A percentile compares a stretch with the other conserved stretches of the same genome.
Evolutionary conservation across 2,797 vertebrate genomes (phyloP).

Genomic region (Manis pentadactyla): DNA sequence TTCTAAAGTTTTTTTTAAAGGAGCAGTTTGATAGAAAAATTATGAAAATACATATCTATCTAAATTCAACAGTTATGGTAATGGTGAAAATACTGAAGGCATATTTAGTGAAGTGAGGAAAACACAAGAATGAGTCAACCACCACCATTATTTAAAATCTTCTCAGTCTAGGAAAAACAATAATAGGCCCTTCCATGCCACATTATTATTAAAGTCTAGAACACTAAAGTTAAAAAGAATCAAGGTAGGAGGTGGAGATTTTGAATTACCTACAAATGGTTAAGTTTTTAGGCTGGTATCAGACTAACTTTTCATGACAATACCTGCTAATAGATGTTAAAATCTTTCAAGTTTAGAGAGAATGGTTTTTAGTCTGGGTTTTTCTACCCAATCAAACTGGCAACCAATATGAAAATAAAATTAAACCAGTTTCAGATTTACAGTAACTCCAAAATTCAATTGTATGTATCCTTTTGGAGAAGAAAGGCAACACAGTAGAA

Average conservation of each 20-base stretch:
- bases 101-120: not conserved
- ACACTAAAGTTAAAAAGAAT: not conserved
- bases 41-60: not conserved
- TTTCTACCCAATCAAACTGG: not conserved
- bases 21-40: conserved; percentile 18
- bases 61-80: not conserved
- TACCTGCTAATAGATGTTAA: not conserved
- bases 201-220: not conserved
- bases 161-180: not conserved
- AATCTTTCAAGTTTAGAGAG: not conserved
- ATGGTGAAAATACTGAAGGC: not conserved
- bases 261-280: not conserved
- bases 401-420: not conserved
- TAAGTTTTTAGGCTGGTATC: not conserved
- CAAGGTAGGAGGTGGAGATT: not conserved
- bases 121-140: not conserved
- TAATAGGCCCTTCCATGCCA: not conserved
- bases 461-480: not conserved
- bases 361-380: not conserved
- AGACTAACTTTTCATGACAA: not conserved
- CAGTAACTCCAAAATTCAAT: not conserved
- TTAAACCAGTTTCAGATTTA: not conserved
- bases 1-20: not conserved
- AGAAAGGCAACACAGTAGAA: not conserved
- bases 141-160: not conserved